Percentiles rank a stretch among this genome's conserved stretches.
Evolutionary conservation across 2,888 invertebrate species (phyloP).

Genomic region (Odontocerum albicorne): DNA sequence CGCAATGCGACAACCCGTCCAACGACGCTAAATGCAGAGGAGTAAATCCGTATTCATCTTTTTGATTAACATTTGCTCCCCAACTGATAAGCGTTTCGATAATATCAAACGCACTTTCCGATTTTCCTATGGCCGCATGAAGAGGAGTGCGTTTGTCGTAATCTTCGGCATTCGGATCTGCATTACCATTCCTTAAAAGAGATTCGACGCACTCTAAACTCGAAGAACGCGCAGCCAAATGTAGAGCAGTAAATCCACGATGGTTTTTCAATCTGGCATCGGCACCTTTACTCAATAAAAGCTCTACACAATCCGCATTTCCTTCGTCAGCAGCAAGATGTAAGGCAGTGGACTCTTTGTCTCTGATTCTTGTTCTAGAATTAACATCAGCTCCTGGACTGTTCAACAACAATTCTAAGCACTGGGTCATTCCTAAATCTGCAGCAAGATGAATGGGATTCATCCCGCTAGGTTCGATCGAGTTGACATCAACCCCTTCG

Average conservation of each 20-base stretch:
- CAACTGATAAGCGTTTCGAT: constrained; percentile 76
- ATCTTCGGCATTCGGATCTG: constrained; percentile 79
- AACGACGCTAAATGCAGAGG: constrained; percentile 84
- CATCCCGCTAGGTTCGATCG: constrained; percentile 73
- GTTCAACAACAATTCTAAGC: constrained; percentile 73
- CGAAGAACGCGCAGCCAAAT: constrained; percentile 79
- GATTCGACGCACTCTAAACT: constrained; percentile 81
- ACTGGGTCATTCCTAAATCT: constrained; percentile 76
- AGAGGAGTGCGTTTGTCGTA: constrained; percentile 79
- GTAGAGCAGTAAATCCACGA: constrained; percentile 82
- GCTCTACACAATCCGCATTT: constrained; percentile 76
- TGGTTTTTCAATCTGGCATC: constrained; percentile 74
- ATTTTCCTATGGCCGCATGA: constrained; percentile 84
- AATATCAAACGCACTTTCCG: constrained; percentile 77
- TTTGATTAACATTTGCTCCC: constrained; percentile 81
- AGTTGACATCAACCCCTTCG: constrained; percentile 75
- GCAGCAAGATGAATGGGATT: constrained; percentile 82
- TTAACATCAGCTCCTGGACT: constrained; percentile 73
- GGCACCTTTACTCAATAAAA: constrained; percentile 73
- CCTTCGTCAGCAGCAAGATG: constrained; percentile 90
- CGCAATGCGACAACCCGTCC: constrained; percentile 82
- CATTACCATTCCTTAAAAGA: constrained; percentile 70
- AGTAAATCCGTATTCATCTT: constrained; percentile 84
- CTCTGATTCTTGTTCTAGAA: constrained; percentile 66
- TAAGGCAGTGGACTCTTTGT: constrained; percentile 75